Evolutionary conservation across 2,113 vertebrate species (phyloP), one percentile per base, ranked within the genome.

Genomic region (Ardeotis arabs): DNA sequence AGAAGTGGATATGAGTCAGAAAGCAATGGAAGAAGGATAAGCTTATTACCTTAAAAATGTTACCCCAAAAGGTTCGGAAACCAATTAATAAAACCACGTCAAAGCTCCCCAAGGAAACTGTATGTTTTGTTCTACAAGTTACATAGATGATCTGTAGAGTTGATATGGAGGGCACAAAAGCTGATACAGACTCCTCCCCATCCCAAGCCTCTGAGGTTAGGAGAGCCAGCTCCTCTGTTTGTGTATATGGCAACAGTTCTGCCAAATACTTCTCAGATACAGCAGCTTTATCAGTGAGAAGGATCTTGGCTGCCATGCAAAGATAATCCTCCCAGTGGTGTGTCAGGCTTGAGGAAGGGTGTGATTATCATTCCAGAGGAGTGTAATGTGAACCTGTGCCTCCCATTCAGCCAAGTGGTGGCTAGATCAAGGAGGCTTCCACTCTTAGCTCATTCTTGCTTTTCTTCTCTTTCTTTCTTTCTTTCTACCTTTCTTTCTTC

Each of bases 281-380:
- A 93, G 67, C 68, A 94, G 64, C 49, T 78, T 95, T 96, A 92
- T 96, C 88, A 64, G 66, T 33, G 49, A 82, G 94, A 78, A 84
- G 62, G 53, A 96, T 96, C 95, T 95, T 55, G 76, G 78, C 69
- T 91, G 60, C 86, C 88, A 33, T 53, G 83, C 66, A 82, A 90
- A 81, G 83, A 83, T 85, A 96, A 90, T 89, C 87, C 70, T 96
- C 62, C 87, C 87, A 58, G 82, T 94, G 89, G 67, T 91, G 93
- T 85, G 91, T 94, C 96, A 94, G 81, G 70, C 78, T 89, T 62
- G n/a, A 73, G 89, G 74, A 79, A 96, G 87, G 93, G 67, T 72
- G 67, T 95, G 82, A 96, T 90, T 94, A 94, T 91, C 91, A 90
- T 96, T 96, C 95, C 95, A 91, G 59, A 88, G 93, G 41, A 83